Evolutionary conservation across 1,140 invertebrate genomes (phyloP), one percentile per base, ranked within the genome.

Genomic region (Bombus superbus): DNA sequence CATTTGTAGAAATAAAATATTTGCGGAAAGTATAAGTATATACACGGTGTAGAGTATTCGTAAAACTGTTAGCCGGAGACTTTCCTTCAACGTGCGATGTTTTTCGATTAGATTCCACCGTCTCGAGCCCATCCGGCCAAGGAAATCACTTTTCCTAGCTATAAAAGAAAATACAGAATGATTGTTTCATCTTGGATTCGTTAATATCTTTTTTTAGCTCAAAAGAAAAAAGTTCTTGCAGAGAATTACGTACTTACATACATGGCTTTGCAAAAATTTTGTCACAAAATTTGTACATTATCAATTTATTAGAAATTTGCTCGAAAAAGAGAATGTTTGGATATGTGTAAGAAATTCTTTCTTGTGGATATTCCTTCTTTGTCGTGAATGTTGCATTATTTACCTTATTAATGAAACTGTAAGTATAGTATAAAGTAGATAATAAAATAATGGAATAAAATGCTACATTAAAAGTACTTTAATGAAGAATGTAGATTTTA

Each of bases 31-130:
- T 62, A 62, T n/a, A 64, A 64, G 4, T 64, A 32, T 64, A n/a
- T 64, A 5, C 2, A 15, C 5, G 62, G 64, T 66, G 32, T 18
- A 15, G n/a, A 71, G 42, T 53, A 32, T 53, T 53, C 66, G 78
- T 32, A 15, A 68, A 53, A 80, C 42, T 53, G 44, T 35, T 80
- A 69, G 78, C 40, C 47, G 22, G 13, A 22, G 64, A 38, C 64
- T 62, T 87, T 88, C 80, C 79, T 83, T 42, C 74, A 47, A 64
- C 68, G 87, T 78, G 85, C 66, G 42, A 83, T 79, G 86, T 87
- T 87, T 77, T 57, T 64, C 85, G 81, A 78, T 88, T 87, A 74
- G 59, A 87, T 88, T 87, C 81, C 79, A 62, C 68, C 42, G 66
- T 81, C 53, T 87, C 74, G 85, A 83, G 22, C 68, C 75, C 74